Evolutionary conservation across 37 sponge, comb jelly and placozoan species (phyloP).

Genomic region (Chondrilla cf. caribensis): DNA sequence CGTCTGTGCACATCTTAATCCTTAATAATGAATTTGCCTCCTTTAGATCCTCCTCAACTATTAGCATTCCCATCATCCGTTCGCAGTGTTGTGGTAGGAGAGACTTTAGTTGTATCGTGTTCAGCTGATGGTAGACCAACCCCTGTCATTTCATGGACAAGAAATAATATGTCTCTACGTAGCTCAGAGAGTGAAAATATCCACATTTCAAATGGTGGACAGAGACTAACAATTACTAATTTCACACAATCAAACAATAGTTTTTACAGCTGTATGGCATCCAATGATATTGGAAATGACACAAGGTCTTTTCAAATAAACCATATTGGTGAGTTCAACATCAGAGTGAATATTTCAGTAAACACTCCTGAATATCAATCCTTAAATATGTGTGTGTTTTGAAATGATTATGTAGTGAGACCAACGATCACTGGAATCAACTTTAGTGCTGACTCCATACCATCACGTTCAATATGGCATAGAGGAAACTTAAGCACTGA

Average conservation of each 20-base stretch:
- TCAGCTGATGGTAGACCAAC: not conserved
- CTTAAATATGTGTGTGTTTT: too few species aligned
- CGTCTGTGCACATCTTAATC: too few species aligned
- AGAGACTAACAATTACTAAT: not conserved
- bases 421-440: not conserved
- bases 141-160: not conserved
- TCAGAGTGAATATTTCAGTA: too few species aligned
- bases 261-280: not conserved
- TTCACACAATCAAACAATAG: not conserved
- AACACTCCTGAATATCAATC: too few species aligned
- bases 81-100: not conserved
- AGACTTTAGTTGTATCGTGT: not conserved
- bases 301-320: not conserved
- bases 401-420: too few species aligned
- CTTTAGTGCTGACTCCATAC: not conserved
- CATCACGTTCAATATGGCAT: not conserved
- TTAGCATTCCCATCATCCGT: not conserved
- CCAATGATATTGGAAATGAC: not conserved
- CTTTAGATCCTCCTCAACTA: not conserved
- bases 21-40: too few species aligned
- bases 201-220: not conserved
- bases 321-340: not conserved
- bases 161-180: not conserved
- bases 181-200: not conserved
- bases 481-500: not conserved